Base-by-base conservation (phyloP, 1,140 invertebrate genomes). In the Panonychus citri region DNA sequence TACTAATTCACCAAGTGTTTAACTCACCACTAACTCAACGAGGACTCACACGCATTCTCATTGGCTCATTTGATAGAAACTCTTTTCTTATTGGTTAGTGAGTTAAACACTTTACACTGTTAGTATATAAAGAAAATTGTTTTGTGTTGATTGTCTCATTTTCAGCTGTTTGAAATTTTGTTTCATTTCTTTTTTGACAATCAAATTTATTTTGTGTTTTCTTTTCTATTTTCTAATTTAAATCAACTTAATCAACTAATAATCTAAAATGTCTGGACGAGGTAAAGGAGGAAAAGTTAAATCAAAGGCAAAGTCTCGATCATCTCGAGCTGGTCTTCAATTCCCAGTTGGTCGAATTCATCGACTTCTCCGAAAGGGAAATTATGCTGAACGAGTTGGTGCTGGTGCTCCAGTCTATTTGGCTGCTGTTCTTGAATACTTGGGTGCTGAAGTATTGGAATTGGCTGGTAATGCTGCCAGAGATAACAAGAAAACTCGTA, bases 281-380 rank as follows among this genome's bases (percentile, higher is more conserved):
- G 69, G 68, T 12, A 72, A 72, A 60, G 74, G 72, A 39, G 68
- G 68, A 12, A 76, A 75, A 65, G 67, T 69, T 13, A 76, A 76
- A 65, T 66, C 65, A 59, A 77, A 77, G 70, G 69, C 73, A 17
- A 77, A 76, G 65, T 68, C 69, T 10, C 71, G 76, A 26, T 79
- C 77, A 21, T 73, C 65, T 58, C 71, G 78, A 17, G 79, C 80
- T 28, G 80, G 81, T 10, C 72, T 82, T 4, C 73, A 75, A 49
- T 81, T 82, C 60, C 80, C 81, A 1, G 79, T 75, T 40, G 79
- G 78, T 37, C 70, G 78, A 66, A 78, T 83, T 56, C 77, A 81
- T 64, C 72, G 80, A 61, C 66, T 79, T 7, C 65, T 83, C 13
- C 19, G 2, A n/a, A 40, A 17, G 39, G 13, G 39, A 40, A 40